Evolutionary conservation across 2,113 vertebrate genomes (phyloP), one percentile per base, ranked within the genome.

Genomic region (Percina caprodes): DNA sequence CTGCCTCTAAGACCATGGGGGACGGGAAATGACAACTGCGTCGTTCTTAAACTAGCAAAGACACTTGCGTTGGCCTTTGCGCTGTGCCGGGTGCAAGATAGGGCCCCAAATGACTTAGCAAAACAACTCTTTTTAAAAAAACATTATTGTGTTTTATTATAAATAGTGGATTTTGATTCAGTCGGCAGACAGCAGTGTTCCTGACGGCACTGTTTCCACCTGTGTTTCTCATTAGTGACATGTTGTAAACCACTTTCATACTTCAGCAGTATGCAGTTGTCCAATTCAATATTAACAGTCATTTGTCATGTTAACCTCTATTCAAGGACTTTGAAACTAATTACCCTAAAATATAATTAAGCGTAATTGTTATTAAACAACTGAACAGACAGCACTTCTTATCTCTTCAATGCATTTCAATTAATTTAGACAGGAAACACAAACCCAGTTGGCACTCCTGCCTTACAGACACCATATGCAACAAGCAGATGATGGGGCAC

Each of bases 301-400:
- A 84, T 93, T 91, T 80, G 87, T 93, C 90, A 91, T 51, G 46
- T 82, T 83, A 84, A 83, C 80, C 83, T 91, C 86, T 48, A 83
- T 55, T 79, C 86, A 69, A 87, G 70, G 85, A 90, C 88, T 84
- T 92, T 92, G 83, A 91, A 88, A 91, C 85, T 85, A 86, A 93
- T 92, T 77, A 84, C 42, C 35, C 73, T 75, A 58, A 89, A 91
- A 83, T 87, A 80, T 82, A 91, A 90, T 89, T 80, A 82, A 33
- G 33, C 63, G 45, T 88, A 87, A 91, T 86, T 90, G 54, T 86
- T 78, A 84, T 90, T 85, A 89, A 90, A 88, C 77, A 85, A 69
- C 60, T 75, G 58, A 85, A 60, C 72, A 71, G 69, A 68, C 56
- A 78, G 62, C 30, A 58, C 58, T 66, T 82, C 71, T 70, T 52